Base-by-base conservation (phyloP, 2,797 vertebrate species). In the Lutjanus campechanus region DNA sequence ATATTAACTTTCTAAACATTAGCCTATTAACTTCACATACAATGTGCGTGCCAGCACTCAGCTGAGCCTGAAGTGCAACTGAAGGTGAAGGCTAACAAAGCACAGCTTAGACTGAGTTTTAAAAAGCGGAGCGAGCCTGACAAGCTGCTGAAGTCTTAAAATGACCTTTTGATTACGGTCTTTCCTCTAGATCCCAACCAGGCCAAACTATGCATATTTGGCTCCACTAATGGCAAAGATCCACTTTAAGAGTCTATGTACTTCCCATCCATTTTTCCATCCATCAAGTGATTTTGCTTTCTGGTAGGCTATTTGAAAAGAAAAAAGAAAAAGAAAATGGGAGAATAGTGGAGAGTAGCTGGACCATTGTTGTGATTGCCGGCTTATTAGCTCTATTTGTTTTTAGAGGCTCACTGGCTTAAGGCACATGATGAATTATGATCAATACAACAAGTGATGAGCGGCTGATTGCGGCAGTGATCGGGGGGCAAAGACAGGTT, bases 361-460 rank as follows among this genome's bases (percentile, higher is more conserved):
- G 10, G 3, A 22, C 7, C 40, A 9, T 15, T 44, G 29, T 51
- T n/a, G 20, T 16, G 29, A 61, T 64, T 53, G 51, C 46, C 56
- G 54, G 53, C 19, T 20, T 56, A 10, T 67, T 61, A n/a, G 20
- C 13, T 51, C 1, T 16, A 11, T 53, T 61, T 62, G 51, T 68
- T 70, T 76, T 61, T 1, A 36, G 43, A 61, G 1, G 1, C 25
- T 65, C 7, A 11, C 20, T 56, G 43, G 15, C 40, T 22, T 50
- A 53, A 61, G 22, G 25, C 4, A 54, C 16, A 13, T 55, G 19
- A 73, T 59, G 25, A 77, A 64, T 73, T 58, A 43, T 55, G 29
- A 81, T 73, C 7, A 1, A 69, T 70, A 69, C 12, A 55, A 15
- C 15, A 65, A 61, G 11, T 53, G 47, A 83, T 43, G 15, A 78